Evolutionary conservation across 2,888 invertebrate genomes (phyloP).

Genomic region (Plusia festucae): DNA sequence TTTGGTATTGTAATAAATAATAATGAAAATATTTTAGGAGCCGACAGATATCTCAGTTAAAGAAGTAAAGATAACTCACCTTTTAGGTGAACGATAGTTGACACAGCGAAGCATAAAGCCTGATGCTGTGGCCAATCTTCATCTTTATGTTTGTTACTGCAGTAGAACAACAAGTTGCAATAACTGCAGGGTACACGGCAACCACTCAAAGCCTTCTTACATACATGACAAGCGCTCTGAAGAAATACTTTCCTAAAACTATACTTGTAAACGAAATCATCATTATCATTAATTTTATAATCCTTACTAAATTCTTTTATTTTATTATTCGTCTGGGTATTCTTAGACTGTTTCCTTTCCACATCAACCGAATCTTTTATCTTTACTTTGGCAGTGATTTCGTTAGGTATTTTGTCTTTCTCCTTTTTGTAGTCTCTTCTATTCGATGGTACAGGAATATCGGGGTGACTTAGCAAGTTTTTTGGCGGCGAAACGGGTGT

Average conservation of each 20-base stretch:
- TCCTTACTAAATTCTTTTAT: constrained; percentile 63
- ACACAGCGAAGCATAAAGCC: constrained; percentile 90
- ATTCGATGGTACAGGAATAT: constrained; percentile 88
- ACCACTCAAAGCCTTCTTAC: constrained; percentile 78
- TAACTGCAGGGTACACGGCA: constrained; percentile 77
- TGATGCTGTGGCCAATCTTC: constrained; percentile 89
- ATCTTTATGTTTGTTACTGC: constrained; percentile 90
- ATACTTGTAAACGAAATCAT: constrained; percentile 91
- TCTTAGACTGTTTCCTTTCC: constrained; percentile 71
- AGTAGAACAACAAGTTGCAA: constrained; percentile 91
- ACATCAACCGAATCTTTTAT: constrained; percentile 80
- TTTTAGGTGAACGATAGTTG: constrained; percentile 88
- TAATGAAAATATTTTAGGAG: not conserved
- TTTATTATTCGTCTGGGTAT: constrained; percentile 76
- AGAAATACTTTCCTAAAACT: constrained; percentile 91
- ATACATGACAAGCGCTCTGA: constrained; percentile 89
- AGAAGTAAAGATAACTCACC: constrained; percentile 70
- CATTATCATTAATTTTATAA: constrained; percentile 85
- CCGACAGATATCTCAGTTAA: not conserved
- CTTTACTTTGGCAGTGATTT: constrained; percentile 80
- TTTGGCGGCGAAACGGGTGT: constrained; percentile 83
- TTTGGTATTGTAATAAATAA: no score
- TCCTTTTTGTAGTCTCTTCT: constrained; percentile 86
- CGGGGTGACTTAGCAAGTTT: constrained; percentile 88
- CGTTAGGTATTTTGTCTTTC: constrained; percentile 83